Base-by-base conservation (phyloP, 2,888 invertebrate species). In the Xylota segnis region DNA sequence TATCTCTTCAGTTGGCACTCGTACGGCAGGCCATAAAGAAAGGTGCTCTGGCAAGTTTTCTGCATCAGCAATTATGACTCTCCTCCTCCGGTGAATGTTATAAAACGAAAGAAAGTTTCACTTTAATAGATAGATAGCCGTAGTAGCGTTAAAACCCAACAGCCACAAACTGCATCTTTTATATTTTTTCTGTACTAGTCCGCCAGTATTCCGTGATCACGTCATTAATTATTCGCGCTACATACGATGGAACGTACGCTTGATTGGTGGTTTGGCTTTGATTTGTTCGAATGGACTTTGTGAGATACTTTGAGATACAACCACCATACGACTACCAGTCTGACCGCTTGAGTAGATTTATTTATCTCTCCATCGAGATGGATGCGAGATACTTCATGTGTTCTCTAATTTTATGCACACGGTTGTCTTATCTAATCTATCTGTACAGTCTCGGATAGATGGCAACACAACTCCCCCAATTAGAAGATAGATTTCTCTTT, bases 161-260 rank as follows among this genome's bases (percentile, higher is more conserved):
- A 50, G 65, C 58, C 63, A 71, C 9, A 83, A 77, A 65, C 40
- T 82, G 82, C 76, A 71, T 70, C 61, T 56, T 65, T 75, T 34
- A 4, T 34, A 10, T 37, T 23, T 23, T 23, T 23, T 23, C 3
- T 23, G 2, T 23, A 37, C 37, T 10, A 37, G 50, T 54, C 5
- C 47, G n/a, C 63, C 9, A 4, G 5, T 23, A 61, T 45, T 66
- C 68, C 77, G 50, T 65, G 79, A 81, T 65, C 84, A 66, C 70
- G 75, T 84, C 84, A 84, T 84, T 84, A 84, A 84, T 84, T 79
- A 84, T 45, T 74, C 58, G 74, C 75, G 75, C 79, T 75, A 79
- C 74, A 63, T 63, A 79, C 56, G 52, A 63, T 47, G 68, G 68
- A 6, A 56, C 68, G 56, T 50, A 82, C 71, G 82, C 76, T 71